These are phyloP conservation scores for Forbesichthys papilliferus DNA, from an alignment of 2,113 vertebrate genomes.

Conservation along the genomic window DNA sequence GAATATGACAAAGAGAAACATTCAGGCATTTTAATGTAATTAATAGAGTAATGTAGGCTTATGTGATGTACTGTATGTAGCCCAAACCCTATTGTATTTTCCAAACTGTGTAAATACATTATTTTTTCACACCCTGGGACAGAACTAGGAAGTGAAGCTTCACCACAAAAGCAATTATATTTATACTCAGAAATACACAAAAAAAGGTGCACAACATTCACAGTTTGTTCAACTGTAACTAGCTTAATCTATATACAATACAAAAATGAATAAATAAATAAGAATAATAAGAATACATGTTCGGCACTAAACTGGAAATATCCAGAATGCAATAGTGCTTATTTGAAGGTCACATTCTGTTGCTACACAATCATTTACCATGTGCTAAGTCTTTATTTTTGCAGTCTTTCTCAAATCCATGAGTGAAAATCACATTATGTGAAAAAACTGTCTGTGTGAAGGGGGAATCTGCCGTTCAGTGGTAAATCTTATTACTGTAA, in stretches of 20 bases:
- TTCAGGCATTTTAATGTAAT: conserved; percentile 55
- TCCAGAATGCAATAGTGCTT: too few species aligned
- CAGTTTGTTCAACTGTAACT: too few species aligned
- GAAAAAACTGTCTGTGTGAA: conserved; percentile 17
- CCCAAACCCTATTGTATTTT: neutral
- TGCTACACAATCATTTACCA: too few species aligned
- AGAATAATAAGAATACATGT: neutral
- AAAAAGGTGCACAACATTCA: too few species aligned
- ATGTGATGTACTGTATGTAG: too few species aligned
- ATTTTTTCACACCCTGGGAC: neutral
- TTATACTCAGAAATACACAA: too few species aligned
- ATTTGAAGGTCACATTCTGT: too few species aligned
- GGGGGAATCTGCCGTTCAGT: conserved; percentile 8
- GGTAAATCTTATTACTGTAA: conserved; percentile 13
- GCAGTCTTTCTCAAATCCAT: neutral
- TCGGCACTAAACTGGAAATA: too few species aligned
- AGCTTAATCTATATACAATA: neutral
- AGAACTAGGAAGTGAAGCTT: too few species aligned
- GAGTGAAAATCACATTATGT: conserved; percentile 24
- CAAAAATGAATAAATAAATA: neutral
- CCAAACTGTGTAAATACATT: too few species aligned
- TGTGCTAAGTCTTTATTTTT: neutral
- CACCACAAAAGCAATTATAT: too few species aligned
- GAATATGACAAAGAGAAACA: conserved; percentile 38
- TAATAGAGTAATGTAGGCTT: conserved; percentile 7